Evolutionary conservation across 2,888 invertebrate genomes (phyloP).

Genomic region (Melinaea menophilus): DNA sequence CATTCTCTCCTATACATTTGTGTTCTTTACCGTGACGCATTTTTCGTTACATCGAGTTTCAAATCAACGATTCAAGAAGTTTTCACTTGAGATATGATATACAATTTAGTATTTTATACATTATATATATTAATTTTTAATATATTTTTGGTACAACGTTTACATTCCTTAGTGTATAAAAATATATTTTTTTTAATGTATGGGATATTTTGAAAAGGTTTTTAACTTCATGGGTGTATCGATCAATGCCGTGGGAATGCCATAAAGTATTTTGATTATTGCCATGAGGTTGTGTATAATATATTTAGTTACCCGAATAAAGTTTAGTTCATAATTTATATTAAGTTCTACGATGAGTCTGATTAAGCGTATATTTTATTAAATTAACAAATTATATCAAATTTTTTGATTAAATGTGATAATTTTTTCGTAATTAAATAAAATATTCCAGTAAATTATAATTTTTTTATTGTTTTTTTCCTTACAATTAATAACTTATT

Average conservation of each 20-base stretch:
- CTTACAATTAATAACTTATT: background rate
- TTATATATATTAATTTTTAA: slow-evolving; percentile 7
- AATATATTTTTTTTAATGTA: background rate
- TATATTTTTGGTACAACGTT: slow-evolving; percentile 39
- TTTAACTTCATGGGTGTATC: slow-evolving; percentile 26
- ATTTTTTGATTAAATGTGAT: slow-evolving; percentile 68
- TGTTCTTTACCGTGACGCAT: no score
- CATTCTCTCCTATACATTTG: no score
- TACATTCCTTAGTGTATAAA: slow-evolving; percentile 54
- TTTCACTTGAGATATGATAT: no score
- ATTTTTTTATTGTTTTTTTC: slow-evolving; percentile 24
- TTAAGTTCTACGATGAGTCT: slow-evolving; percentile 72
- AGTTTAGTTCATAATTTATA: slow-evolving; percentile 66
- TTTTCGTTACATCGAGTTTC: no score
- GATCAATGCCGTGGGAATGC: slow-evolving; percentile 53
- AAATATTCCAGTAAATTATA: slow-evolving; percentile 26
- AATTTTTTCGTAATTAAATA: slow-evolving; percentile 59
- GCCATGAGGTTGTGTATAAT: slow-evolving; percentile 73
- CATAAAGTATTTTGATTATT: slow-evolving; percentile 58
- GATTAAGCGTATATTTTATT: slow-evolving; percentile 63
- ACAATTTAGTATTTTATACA: no score
- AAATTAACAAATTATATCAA: slow-evolving; percentile 60
- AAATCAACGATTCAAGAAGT: no score
- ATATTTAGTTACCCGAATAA: slow-evolving; percentile 72
- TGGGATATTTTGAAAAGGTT: background rate